Conservation (phyloP, 2,888 invertebrate genomes). For the Parthenolecanium corni region DNA sequence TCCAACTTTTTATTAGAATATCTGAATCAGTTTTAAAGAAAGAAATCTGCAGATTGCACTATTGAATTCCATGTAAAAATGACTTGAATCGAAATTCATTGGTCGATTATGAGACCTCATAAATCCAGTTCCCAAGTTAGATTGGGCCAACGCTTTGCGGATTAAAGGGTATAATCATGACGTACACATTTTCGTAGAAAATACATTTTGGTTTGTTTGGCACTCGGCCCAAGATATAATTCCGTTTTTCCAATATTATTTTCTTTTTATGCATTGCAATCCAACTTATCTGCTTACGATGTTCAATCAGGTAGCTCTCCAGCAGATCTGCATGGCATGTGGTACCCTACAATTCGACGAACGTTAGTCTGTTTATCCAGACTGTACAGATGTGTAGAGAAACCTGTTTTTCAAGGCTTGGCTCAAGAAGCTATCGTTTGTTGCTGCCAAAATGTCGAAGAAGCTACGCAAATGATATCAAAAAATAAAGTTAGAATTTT, state of each 20-base stretch:
- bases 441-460: slow-evolving; percentile 80
- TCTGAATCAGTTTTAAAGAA: too few relatives aligned
- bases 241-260: background rate
- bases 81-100: too few relatives aligned
- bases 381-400: slow-evolving; percentile 82
- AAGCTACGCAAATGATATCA: slow-evolving; percentile 68
- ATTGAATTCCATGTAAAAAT: too few relatives aligned
- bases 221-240: background rate
- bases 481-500: slow-evolving; percentile 47
- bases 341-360: slow-evolving; percentile 95
- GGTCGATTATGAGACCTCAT: too few relatives aligned
- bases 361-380: slow-evolving; percentile 90
- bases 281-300: slow-evolving; percentile 22
- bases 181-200: too few relatives aligned
- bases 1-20: too few relatives aligned
- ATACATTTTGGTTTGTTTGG: too few relatives aligned
- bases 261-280: slow-evolving; percentile 3
- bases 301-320: slow-evolving; percentile 48
- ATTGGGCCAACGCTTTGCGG: too few relatives aligned
- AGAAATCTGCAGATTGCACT: too few relatives aligned
- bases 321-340: slow-evolving; percentile 97
- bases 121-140: too few relatives aligned
- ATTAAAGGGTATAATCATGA: too few relatives aligned
- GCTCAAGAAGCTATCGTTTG: slow-evolving; percentile 90
- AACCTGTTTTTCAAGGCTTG: slow-evolving; percentile 88